Base-by-base conservation (phyloP, 2,888 invertebrate species). In the Cryptophagus acutangulus region DNA sequence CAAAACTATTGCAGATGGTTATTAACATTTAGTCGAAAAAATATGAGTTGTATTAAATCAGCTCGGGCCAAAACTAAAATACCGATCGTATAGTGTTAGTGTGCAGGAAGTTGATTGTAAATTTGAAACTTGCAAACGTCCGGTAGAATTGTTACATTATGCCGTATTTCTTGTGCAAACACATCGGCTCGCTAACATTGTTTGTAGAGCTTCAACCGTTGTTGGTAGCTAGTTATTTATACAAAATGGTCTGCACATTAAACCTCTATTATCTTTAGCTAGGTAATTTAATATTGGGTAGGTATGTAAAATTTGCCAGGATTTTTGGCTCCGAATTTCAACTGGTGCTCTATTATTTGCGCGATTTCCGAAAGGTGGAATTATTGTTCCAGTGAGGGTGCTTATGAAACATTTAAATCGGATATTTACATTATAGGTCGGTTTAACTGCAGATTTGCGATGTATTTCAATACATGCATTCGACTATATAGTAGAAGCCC, bases 121-220 rank as follows among this genome's bases (percentile, higher is more conserved):
- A 46, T 46, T 46, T 37, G 30, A 41, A 46, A 46, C 46, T 46
- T 46, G 36, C 46, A 28, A 35, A 41, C 46, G 46, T 46, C 43
- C 46, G 41, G 43, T 44, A 14, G 41, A 46, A 41, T 46, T 41
- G 46, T 44, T 41, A 46, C 43, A 41, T 44, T 46, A 41, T 38
- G 33, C 43, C 29, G 43, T 46, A 44, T 46, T 46, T 46, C 46
- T 46, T 43, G 40, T 43, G 38, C 46, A 46, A 46, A 46, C 41
- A 46, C 46, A 46, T 46, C 43, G 46, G 39, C 36, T 45, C 42
- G 36, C 35, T 37, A 40, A 46, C 43, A 34, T 29, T 43, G 46
- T 46, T 46, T 46, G 40, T 40, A 33, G 43, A 43, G 38, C 36
- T 30, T 36, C 36, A 17, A 31, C 36, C 29, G 33, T 26, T 31